phyloP scores from a whole-genome alignment of 2,113 vertebrate genomes.

The Spea multiplicata region DNA sequence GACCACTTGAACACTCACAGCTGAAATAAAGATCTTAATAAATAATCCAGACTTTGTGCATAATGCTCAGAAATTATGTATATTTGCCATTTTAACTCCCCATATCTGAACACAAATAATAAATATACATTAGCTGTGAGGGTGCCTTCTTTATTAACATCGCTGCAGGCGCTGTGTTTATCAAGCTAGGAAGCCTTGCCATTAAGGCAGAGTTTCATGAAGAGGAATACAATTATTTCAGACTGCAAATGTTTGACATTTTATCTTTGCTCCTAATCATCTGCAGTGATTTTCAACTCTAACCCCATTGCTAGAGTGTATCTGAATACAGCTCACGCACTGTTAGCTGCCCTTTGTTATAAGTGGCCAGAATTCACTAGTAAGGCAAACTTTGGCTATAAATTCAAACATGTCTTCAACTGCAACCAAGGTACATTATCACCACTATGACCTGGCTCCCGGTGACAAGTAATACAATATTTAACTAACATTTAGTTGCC shows the following conservation, averaged over 20 bases:
- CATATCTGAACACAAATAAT: slow-evolving; percentile 45
- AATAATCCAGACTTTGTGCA: slow-evolving; percentile 26
- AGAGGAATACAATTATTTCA: slow-evolving; percentile 44
- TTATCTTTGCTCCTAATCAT: slow-evolving; percentile 16
- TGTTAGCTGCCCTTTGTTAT: neutral
- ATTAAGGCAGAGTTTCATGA: slow-evolving; percentile 18
- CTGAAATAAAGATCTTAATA: slow-evolving; percentile 17
- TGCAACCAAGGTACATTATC: too few species aligned
- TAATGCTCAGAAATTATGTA: slow-evolving; percentile 42
- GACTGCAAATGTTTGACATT: slow-evolving; percentile 44
- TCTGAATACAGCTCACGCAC: neutral
- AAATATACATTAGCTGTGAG: slow-evolving; percentile 48
- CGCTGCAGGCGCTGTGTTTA: slow-evolving; percentile 37
- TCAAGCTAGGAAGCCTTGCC: slow-evolving; percentile 39
- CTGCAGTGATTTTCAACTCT: slow-evolving; percentile 14
- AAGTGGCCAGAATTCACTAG: too few species aligned
- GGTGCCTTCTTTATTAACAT: slow-evolving; percentile 47
- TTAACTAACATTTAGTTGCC: too few species aligned
- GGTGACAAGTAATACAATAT: too few species aligned
- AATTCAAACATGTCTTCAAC: too few species aligned
- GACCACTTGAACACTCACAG: too few species aligned
- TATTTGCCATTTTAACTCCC: slow-evolving; percentile 42
- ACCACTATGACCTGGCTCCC: too few species aligned
- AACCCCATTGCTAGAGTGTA: neutral
- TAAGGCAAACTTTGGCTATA: too few species aligned